phyloP scores from a whole-genome alignment of 2,888 invertebrate genomes.

The Chalcosyrphus nemorum region DNA sequence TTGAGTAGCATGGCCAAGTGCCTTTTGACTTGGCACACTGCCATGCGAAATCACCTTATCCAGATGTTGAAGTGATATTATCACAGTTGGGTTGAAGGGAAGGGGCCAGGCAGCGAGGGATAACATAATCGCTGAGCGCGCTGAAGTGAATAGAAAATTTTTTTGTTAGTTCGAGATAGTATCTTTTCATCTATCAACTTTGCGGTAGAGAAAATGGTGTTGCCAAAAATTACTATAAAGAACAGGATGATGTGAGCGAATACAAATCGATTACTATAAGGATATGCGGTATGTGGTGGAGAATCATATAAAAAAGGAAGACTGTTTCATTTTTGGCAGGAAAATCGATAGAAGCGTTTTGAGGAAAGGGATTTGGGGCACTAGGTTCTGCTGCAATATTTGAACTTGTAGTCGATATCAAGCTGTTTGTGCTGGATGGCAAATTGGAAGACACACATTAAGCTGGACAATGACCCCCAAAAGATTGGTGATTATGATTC shows the following conservation, averaged over 20 bases:
- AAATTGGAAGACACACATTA: too few species aligned
- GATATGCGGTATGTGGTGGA: not conserved
- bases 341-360: too few species aligned
- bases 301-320: too few species aligned
- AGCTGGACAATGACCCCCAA: too few species aligned
- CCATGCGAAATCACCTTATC: constrained; percentile 56
- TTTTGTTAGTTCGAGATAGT: constrained; percentile 40
- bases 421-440: too few species aligned
- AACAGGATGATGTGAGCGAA: not conserved
- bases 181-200: constrained; percentile 21
- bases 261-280: not conserved
- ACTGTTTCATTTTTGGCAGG: too few species aligned
- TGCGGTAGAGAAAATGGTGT: not conserved
- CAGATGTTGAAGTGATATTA: constrained; percentile 59
- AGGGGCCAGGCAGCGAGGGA: too few species aligned
- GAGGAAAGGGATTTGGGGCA: too few species aligned
- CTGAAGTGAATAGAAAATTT: constrained; percentile 24
- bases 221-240: constrained; percentile 9
- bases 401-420: too few species aligned
- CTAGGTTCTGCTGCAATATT: too few species aligned
- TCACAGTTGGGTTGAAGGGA: constrained; percentile 27
- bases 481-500: too few species aligned
- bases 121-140: constrained; percentile 24
- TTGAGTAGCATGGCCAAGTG: constrained; percentile 6
- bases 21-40: constrained; percentile 50